Evolutionary conservation across 2,797 vertebrate genomes (phyloP).

Genomic region (Cuculus canorus): DNA sequence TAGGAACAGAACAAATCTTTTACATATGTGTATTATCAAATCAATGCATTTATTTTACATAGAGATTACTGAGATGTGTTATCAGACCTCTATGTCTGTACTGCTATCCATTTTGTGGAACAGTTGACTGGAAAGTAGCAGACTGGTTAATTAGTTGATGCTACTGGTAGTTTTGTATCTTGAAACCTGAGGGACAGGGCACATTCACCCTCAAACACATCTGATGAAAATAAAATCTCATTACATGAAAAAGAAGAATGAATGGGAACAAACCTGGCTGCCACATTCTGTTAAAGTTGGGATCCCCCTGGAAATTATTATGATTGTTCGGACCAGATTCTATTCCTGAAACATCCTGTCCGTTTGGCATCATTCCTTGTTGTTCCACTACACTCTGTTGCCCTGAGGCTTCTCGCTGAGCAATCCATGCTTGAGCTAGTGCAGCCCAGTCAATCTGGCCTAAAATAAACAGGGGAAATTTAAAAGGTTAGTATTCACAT

Average conservation of each 20-base stretch:
- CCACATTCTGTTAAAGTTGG: conserved; percentile 95
- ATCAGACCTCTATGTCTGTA: background rate
- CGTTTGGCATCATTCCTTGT: conserved; percentile 88
- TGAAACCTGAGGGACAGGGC: background rate
- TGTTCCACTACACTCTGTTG: conserved; percentile 82
- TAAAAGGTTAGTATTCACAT: conserved; percentile 31
- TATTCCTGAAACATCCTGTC: conserved; percentile 88
- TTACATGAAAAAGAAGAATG: background rate
- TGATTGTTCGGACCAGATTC: conserved; percentile 91
- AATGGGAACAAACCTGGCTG: conserved; percentile 87
- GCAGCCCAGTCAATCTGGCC: conserved; percentile 99
- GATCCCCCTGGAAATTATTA: conserved; percentile 89
- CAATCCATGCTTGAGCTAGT: conserved; percentile 98
- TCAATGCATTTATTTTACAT: background rate
- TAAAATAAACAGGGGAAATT: conserved; percentile 70
- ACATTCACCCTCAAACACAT: background rate
- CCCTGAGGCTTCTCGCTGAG: conserved; percentile 94
- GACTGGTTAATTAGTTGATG: background rate
- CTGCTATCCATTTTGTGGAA: background rate
- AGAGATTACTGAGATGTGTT: background rate
- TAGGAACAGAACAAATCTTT: background rate
- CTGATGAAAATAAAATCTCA: background rate
- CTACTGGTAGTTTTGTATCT: background rate
- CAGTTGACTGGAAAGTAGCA: background rate
- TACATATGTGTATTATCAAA: background rate